Evolutionary conservation across 2,888 invertebrate species (phyloP).

Genomic region (Lypha dubia): DNA sequence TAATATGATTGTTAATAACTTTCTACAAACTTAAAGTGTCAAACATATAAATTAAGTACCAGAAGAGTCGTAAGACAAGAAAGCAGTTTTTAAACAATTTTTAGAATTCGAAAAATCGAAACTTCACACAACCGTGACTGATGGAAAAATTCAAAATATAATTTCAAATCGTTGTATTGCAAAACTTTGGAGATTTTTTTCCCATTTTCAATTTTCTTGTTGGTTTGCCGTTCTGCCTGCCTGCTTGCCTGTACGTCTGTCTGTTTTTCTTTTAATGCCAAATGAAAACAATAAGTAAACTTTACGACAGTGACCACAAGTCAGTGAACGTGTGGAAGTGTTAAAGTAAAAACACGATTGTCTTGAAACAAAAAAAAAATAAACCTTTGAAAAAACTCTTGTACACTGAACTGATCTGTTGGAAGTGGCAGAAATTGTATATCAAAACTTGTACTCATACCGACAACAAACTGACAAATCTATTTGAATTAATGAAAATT

Average conservation of each 20-base stretch:
- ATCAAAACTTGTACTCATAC: conserved; percentile 28
- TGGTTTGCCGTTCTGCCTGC: not conserved
- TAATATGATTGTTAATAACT: conserved; percentile 63
- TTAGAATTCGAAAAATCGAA: conserved; percentile 11
- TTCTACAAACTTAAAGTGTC: conserved; percentile 61
- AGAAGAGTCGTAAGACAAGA: conserved; percentile 41
- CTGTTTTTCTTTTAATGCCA: too few species aligned
- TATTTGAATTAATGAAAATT: conserved; percentile 66
- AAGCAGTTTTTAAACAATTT: too few species aligned
- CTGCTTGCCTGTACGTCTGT: not conserved
- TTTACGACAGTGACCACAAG: conserved; percentile 67
- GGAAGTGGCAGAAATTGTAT: conserved; percentile 40
- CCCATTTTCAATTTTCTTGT: not conserved
- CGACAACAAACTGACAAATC: conserved; percentile 33
- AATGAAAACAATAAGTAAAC: conserved; percentile 65
- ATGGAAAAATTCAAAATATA: not conserved
- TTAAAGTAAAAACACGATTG: conserved; percentile 31
- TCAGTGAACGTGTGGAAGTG: conserved; percentile 58
- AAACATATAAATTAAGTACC: conserved; percentile 55
- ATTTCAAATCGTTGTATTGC: not conserved
- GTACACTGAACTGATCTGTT: conserved; percentile 12
- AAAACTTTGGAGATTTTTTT: not conserved
- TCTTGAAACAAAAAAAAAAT: not conserved
- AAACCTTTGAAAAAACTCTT: not conserved
- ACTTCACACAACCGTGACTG: conserved; percentile 47